Conservation (phyloP, 2,888 invertebrate species). For the Cataglyphis livida region DNA sequence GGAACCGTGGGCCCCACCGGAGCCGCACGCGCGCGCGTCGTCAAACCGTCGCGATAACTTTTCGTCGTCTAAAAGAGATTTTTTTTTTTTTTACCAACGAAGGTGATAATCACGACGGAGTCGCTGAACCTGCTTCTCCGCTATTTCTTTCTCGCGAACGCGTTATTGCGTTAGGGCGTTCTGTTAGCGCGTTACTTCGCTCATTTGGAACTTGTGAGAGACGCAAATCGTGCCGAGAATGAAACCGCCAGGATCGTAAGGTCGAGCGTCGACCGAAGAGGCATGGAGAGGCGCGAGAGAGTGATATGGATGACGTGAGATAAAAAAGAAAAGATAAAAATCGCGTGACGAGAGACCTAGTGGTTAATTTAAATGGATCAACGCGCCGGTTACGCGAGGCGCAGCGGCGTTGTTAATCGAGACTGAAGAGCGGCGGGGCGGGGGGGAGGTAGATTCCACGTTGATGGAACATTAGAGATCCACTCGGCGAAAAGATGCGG, state of each 20-base stretch:
- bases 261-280: conserved; percentile 29
- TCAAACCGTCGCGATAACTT: conserved; percentile 58
- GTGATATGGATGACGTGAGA: conserved; percentile 69
- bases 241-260: conserved; percentile 70
- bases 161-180: background rate
- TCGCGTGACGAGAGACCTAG: conserved; percentile 22
- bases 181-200: conserved; percentile 26
- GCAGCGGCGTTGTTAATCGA: conserved; percentile 60
- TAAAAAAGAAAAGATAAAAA: conserved; percentile 41
- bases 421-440: conserved; percentile 52
- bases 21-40: conserved; percentile 66
- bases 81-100: conserved; percentile 59
- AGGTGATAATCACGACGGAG: conserved; percentile 53
- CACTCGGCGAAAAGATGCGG: conserved; percentile 80
- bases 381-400: conserved; percentile 65
- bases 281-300: conserved; percentile 40
- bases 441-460: conserved; percentile 37
- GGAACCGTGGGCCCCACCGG: conserved; percentile 80
- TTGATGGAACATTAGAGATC: conserved; percentile 70
- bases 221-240: conserved; percentile 48
- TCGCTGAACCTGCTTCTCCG: conserved; percentile 60
- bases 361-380: conserved; percentile 70
- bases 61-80: conserved; percentile 59
- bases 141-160: conserved; percentile 15
- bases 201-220: conserved; percentile 8